Base-by-base conservation (phyloP, 1,140 invertebrate species). In the Drosophila paulistorum region DNA sequence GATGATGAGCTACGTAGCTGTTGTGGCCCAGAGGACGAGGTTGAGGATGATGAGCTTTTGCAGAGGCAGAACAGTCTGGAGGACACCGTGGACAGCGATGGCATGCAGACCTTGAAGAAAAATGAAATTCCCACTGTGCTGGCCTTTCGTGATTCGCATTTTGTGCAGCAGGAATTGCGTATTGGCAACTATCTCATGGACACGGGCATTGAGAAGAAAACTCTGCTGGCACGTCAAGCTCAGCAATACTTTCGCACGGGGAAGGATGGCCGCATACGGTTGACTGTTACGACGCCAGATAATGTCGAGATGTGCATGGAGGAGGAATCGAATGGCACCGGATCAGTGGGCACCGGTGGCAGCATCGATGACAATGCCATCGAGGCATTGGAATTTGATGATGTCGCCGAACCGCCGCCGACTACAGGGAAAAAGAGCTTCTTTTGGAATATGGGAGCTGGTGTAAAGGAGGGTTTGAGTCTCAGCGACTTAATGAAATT, bases 121-220 rank as follows among this genome's bases (percentile, higher is more conserved):
- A 92, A 92, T 42, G 91, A 92, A 63, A 92, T 92, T 65, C 91
- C 91, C 65, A 92, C 79, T 5, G 91, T 92, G 37, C 33, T 92
- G 66, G 90, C 91, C 7, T 92, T 91, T 48, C 61, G 91, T 11
- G 91, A 92, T 60, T 92, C 91, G 5, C 87, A 91, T 10, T 91
- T 92, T 79, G 91, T 92, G 37, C 89, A 92, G 61, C 91, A 92
- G 66, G 91, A 92, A 67, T 70, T 92, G 68, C 87, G 91, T 48
- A 92, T 92, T 58, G 91, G 91, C 20, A 92, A 92, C 64, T 91
- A 90, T 23, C 71, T 90, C 0, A 92, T 92, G 91, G 91, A 92
- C 66, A 92, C 91, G 7, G 91, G 91, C 13, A 92, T 92, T 7
- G 89, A 91, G 7, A 92, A 89, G 71, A 91, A 86, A 62, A 77